Evolutionary conservation across 1,140 invertebrate genomes (phyloP).

Genomic region (Achatina immaculata): DNA sequence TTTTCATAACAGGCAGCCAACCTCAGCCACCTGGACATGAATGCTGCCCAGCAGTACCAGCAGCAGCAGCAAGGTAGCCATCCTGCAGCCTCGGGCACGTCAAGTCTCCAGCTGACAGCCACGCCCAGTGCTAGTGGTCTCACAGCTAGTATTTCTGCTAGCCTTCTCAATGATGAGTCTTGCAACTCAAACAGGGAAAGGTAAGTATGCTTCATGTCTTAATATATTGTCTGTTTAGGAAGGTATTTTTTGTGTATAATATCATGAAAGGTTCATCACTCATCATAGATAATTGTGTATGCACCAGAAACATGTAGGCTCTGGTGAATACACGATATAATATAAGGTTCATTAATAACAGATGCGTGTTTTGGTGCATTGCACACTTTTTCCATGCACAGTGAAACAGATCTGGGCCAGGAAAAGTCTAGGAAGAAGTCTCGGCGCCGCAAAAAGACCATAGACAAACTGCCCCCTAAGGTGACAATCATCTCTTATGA

Average conservation of each 20-base stretch:
- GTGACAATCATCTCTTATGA: slow-evolving; percentile 37
- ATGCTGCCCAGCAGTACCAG: slow-evolving; percentile 59
- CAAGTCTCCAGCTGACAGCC: slow-evolving; percentile 17
- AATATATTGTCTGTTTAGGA: too few relatives aligned
- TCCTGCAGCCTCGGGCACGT: neutral
- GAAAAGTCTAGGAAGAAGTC: slow-evolving; percentile 36
- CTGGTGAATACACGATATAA: neutral
- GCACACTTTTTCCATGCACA: slow-evolving; percentile 25
- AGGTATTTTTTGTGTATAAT: too few relatives aligned
- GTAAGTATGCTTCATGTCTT: slow-evolving; percentile 39
- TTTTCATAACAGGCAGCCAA: slow-evolving; percentile 56
- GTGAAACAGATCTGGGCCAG: slow-evolving; percentile 30
- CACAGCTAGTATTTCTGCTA: slow-evolving; percentile 41
- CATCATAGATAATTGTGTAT: neutral
- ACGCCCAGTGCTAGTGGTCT: slow-evolving; percentile 12
- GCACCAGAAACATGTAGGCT: neutral
- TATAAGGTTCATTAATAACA: neutral
- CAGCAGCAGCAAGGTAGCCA: slow-evolving; percentile 35
- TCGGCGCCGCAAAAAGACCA: slow-evolving; percentile 32
- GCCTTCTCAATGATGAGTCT: slow-evolving; percentile 52
- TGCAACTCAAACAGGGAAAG: slow-evolving; percentile 57
- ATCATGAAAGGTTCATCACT: neutral
- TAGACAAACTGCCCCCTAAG: slow-evolving; percentile 36
- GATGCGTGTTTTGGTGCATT: slow-evolving; percentile 11
- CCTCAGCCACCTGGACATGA: slow-evolving; percentile 58